Percentiles rank a stretch among this genome's conserved stretches.
phyloP scores from a whole-genome alignment of 2,888 invertebrate genomes.

The Pristionchus fissidentatus region DNA sequence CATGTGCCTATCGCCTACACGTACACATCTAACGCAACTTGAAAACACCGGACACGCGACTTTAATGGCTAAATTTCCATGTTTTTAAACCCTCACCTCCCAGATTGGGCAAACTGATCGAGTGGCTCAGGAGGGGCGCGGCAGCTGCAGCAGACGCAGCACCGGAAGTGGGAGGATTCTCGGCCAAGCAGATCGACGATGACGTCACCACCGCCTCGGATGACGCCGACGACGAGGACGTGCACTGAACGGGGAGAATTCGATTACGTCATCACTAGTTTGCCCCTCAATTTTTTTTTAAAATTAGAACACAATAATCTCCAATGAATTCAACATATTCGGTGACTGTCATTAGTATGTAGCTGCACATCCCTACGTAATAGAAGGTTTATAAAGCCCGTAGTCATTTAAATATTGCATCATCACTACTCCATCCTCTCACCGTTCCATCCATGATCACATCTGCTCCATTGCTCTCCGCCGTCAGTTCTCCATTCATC shows the following conservation, averaged over 20 bases:
- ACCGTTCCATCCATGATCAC: conserved; percentile 44
- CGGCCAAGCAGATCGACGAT: background rate
- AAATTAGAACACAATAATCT: background rate
- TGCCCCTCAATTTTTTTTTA: too few relatives aligned
- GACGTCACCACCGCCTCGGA: conserved; percentile 43
- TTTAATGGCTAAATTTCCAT: too few relatives aligned
- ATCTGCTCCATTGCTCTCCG: background rate
- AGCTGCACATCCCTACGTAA: background rate
- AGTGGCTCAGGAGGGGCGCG: background rate
- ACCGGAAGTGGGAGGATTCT: background rate
- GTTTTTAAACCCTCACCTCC: conserved; percentile 7
- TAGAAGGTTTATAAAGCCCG: too few relatives aligned
- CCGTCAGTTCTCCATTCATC: background rate
- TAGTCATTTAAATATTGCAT: background rate
- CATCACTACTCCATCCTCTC: background rate
- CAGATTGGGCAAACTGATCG: conserved; percentile 11
- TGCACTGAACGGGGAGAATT: conserved; percentile 14
- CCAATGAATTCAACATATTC: background rate
- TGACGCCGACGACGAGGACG: conserved; percentile 36
- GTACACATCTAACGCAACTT: background rate
- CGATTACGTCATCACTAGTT: background rate
- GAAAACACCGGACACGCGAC: background rate
- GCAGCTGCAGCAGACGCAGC: background rate
- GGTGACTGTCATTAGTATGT: background rate
- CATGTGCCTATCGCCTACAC: too few relatives aligned